Evolutionary conservation across 2,888 invertebrate genomes (phyloP), one percentile per base, ranked within the genome.

Genomic region (Sthenelais limicola): DNA sequence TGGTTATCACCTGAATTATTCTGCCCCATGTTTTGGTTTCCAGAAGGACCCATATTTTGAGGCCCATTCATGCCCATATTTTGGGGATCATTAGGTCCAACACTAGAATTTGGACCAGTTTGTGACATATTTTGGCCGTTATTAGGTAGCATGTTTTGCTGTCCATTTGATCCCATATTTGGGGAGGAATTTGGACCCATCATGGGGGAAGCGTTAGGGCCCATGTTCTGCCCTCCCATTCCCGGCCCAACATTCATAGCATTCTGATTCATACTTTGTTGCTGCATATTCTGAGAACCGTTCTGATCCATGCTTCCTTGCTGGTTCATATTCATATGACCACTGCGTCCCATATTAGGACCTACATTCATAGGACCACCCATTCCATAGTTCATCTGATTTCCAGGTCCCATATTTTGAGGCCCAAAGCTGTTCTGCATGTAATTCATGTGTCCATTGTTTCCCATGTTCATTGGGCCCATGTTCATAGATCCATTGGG

Each of bases 401-500:
- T 43, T 21, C 26, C 15, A 18, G 24, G 62, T 9, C 62, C 62
- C 62, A 62, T 38, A 12, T 18, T n/a, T n/a, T n/a, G n/a, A n/a
- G n/a, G n/a, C n/a, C n/a, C n/a, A n/a, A n/a, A n/a, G n/a, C n/a
- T n/a, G n/a, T n/a, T n/a, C n/a, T n/a, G n/a, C n/a, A n/a, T n/a
- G n/a, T n/a, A n/a, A n/a, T n/a, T 18, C 43, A 35, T 35, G 62
- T 7, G 62, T 24, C 24, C 62, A 35, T 35, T 18, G 62, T 28
- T 62, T 15, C 62, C 62, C 62, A 62, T 62, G 26, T 43, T 43
- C 62, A 62, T 62, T 38, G 62, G 62, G 24, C 62, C 62, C 62
- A 62, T 62, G 38, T 62, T 62, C n/a, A n/a, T n/a, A n/a, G n/a
- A n/a, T n/a, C n/a, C n/a, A n/a, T n/a, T n/a, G n/a, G n/a, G n/a